These are phyloP conservation scores for Lepidonotus clava DNA, from an alignment of 2,888 invertebrate genomes.

Conservation along the genomic window DNA sequence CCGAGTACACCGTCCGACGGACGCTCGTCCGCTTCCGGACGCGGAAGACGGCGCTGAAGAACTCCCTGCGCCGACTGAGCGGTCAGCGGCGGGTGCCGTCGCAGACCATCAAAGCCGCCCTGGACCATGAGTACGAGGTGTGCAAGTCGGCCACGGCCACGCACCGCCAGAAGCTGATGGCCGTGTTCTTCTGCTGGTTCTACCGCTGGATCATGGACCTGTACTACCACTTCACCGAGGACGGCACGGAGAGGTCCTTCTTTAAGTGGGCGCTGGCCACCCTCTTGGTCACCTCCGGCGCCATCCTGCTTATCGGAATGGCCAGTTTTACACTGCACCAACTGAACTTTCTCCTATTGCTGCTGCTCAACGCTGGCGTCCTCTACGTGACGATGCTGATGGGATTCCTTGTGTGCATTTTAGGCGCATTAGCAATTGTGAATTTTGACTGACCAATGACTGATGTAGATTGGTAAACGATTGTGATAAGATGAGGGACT, in stretches of 20 bases:
- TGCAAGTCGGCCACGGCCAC: not conserved
- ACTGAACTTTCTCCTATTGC: slow-evolving; percentile 8
- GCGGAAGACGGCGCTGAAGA: not conserved
- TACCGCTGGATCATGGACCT: slow-evolving; percentile 48
- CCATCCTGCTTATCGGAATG: slow-evolving; percentile 12
- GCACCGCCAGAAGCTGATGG: not conserved
- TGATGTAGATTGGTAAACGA: too few relatives aligned
- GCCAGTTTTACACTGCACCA: not conserved
- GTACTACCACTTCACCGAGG: slow-evolving; percentile 33
- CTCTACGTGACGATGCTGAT: not conserved
- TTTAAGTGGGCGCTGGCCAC: slow-evolving; percentile 35
- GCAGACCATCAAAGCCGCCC: slow-evolving; percentile 20
- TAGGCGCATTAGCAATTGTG: slow-evolving; percentile 18
- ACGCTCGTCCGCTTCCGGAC: slow-evolving; percentile 33
- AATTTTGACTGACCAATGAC: slow-evolving; percentile 54
- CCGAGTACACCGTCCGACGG: slow-evolving; percentile 29
- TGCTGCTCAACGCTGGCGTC: slow-evolving; percentile 26
- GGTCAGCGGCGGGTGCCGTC: slow-evolving; percentile 31
- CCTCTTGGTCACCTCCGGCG: slow-evolving; percentile 16
- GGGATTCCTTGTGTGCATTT: not conserved
- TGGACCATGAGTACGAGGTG: slow-evolving; percentile 14
- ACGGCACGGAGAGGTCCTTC: slow-evolving; percentile 41
- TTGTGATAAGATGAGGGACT: too few relatives aligned
- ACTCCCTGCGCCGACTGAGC: not conserved
- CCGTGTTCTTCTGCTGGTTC: slow-evolving; percentile 49